These are phyloP conservation scores for Montipora capitata DNA, from an alignment of 92 coral and sea anemone species.

Conservation along the genomic window DNA sequence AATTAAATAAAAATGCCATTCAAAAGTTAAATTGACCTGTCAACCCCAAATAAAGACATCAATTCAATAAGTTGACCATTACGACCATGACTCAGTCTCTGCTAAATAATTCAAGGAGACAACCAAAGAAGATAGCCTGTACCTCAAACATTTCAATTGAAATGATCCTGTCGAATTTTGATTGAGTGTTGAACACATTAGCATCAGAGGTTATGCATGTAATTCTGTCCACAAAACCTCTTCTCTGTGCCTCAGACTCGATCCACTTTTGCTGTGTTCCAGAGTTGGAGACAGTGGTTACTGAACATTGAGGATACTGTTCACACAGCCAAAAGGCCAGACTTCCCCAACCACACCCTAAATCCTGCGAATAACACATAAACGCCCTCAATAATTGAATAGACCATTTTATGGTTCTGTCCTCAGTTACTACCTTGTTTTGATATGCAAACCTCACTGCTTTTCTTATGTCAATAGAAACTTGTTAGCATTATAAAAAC, in stretches of 20 bases:
- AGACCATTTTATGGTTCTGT: no score
- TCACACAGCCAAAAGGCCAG: conserved; percentile 89
- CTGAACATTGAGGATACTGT: conserved; percentile 80
- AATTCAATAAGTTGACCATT: no score
- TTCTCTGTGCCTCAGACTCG: conserved; percentile 76
- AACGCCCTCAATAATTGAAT: no score
- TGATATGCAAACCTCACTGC: no score
- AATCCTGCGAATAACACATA: conserved; percentile 67
- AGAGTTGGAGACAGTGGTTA: conserved; percentile 86
- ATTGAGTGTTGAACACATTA: conserved; percentile 83
- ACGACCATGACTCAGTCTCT: no score
- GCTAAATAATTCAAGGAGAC: no score
- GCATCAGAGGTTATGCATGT: conserved; percentile 91
- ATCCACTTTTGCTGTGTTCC: conserved; percentile 84
- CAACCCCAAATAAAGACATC: no score
- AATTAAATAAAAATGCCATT: no score
- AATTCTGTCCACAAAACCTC: conserved; percentile 70
- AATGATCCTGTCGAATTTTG: conserved; percentile 86
- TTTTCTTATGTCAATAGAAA: no score
- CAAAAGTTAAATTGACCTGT: no score
- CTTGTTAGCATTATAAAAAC: no score
- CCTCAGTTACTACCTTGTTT: no score
- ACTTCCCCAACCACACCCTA: conserved; percentile 96
- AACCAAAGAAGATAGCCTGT: not conserved
- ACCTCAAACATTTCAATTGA: conserved; percentile 97